Conservation (phyloP, 2,888 invertebrate species). For the Heliconius cydno region DNA sequence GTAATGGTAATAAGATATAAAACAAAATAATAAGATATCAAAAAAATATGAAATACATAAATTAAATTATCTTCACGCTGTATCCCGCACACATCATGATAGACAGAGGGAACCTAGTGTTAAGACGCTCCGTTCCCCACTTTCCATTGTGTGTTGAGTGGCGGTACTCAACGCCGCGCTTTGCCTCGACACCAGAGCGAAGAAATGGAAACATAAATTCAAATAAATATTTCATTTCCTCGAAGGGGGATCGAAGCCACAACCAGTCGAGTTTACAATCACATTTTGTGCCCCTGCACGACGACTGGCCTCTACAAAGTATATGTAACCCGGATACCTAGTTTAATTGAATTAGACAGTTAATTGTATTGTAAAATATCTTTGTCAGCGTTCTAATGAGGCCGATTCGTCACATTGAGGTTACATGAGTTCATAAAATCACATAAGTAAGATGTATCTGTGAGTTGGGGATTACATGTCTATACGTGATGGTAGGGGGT, state of each 20-base stretch:
- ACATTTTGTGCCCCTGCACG: too few species aligned
- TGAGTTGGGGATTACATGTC: background rate
- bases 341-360: slow-evolving; percentile 15
- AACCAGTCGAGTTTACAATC: too few species aligned
- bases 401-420: background rate
- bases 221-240: too few species aligned
- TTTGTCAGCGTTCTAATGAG: slow-evolving; percentile 15
- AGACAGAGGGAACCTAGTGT: too few species aligned
- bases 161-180: too few species aligned
- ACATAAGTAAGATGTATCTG: background rate
- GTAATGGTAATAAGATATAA: background rate
- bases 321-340: background rate
- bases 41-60: background rate
- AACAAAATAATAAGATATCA: background rate
- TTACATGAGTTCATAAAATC: background rate
- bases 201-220: too few species aligned
- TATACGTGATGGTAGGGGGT: background rate
- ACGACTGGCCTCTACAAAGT: background rate
- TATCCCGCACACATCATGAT: too few species aligned
- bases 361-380: slow-evolving; percentile 1
- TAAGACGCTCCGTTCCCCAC: too few species aligned
- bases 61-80: too few species aligned
- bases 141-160: too few species aligned
- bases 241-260: too few species aligned
- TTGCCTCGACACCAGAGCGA: too few species aligned